Conservation (phyloP, 2,113 vertebrate species). For the Apistogramma diplotaenia region DNA sequence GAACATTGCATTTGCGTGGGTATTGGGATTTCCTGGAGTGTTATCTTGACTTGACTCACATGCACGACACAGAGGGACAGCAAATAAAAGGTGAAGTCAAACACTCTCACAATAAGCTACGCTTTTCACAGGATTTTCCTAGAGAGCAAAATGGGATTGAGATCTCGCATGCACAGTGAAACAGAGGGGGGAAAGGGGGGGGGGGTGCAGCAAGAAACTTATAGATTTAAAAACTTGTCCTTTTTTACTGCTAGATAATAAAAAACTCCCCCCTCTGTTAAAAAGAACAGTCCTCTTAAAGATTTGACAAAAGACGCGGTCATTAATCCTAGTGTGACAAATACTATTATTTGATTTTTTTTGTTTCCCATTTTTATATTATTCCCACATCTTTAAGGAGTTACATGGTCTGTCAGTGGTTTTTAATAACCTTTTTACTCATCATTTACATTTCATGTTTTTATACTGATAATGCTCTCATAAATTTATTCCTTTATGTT, state of each 20-base stretch:
- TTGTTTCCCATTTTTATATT: not conserved
- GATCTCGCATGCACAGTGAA: conserved; percentile 5
- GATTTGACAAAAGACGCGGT: not conserved
- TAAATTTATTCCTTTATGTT: too few relatives aligned
- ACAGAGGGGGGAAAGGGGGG: not conserved
- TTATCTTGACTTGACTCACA: conserved; percentile 11
- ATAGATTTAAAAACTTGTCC: not conserved
- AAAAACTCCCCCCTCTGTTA: not conserved
- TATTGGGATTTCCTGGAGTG: not conserved
- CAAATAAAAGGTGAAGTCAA: conserved; percentile 9
- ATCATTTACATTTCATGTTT: not conserved
- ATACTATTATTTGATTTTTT: too few relatives aligned
- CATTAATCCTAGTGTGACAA: not conserved
- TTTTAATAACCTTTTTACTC: not conserved
- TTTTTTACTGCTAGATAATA: not conserved
- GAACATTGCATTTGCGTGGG: not conserved
- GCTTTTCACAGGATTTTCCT: conserved; percentile 19
- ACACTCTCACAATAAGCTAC: conserved; percentile 31
- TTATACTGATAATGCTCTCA: not conserved
- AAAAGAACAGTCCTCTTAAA: not conserved
- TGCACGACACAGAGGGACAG: not conserved
- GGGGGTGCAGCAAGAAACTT: not conserved
- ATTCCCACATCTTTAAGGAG: not conserved
- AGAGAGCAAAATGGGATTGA: not conserved
- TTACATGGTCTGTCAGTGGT: not conserved